Conservation (phyloP, 2,797 vertebrate species). For the Choloepus didactylus region DNA sequence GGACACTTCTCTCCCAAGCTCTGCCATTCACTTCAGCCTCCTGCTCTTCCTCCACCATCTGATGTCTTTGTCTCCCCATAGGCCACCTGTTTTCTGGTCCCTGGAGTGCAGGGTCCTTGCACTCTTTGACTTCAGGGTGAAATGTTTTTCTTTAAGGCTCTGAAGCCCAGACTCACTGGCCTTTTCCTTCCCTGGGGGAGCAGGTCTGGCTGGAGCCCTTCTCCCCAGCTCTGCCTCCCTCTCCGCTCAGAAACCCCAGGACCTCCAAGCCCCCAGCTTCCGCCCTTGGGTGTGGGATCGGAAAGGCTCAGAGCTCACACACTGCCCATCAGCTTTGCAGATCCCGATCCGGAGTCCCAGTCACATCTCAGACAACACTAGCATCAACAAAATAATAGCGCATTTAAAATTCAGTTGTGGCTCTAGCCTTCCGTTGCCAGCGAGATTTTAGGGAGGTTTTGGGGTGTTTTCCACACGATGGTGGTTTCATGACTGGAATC, state of each 20-base stretch:
- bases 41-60: neutral
- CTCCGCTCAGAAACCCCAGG: neutral
- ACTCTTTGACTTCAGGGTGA: neutral
- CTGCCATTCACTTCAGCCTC: neutral
- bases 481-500: neutral
- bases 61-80: neutral
- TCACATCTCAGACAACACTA: neutral
- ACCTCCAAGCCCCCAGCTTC: neutral
- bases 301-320: neutral
- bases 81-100: neutral
- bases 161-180: neutral
- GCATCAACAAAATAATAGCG: neutral
- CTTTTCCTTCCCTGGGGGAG: neutral
- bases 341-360: neutral
- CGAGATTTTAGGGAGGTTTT: neutral
- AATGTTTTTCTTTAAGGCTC: neutral
- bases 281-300: neutral
- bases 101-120: neutral
- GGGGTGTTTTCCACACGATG: neutral
- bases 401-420: constrained; percentile 3
- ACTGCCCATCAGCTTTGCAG: neutral
- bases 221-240: accelerated
- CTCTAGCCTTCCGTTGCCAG: neutral
- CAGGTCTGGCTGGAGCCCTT: too few relatives aligned
- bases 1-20: neutral